phyloP scores from a whole-genome alignment of 2,888 invertebrate genomes.

The Epistrophella euchroma region DNA sequence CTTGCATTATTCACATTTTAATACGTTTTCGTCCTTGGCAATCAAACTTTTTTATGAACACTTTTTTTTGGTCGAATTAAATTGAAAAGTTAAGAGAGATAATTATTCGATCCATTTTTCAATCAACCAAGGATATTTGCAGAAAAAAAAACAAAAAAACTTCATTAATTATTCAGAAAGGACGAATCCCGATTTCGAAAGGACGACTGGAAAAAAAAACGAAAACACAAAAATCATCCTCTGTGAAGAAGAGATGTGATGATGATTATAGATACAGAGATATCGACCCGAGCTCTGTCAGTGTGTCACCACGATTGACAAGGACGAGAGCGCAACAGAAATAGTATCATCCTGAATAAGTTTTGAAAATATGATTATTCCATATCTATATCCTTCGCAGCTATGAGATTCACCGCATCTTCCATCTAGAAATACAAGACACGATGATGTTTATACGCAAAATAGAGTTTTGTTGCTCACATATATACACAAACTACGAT shows the following conservation, averaged over 20 bases:
- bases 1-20: conserved; percentile 27
- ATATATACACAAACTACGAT: background rate
- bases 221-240: background rate
- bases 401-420: conserved; percentile 26
- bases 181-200: background rate
- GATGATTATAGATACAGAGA: conserved; percentile 29
- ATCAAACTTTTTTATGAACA: background rate
- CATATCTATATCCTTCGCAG: conserved; percentile 7
- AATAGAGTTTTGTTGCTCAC: conserved; percentile 13
- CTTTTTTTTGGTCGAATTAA: background rate
- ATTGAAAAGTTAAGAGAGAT: background rate
- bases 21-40: conserved; percentile 26
- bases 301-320: conserved; percentile 69
- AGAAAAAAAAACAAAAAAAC: background rate
- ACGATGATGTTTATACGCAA: background rate
- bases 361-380: background rate
- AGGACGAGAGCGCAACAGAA: conserved; percentile 67
- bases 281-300: conserved; percentile 64
- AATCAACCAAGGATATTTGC: conserved; percentile 6
- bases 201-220: background rate
- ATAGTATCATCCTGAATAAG: conserved; percentile 49
- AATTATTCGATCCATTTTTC: background rate
- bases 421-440: background rate
- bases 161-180: conserved; percentile 47
- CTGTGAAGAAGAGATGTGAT: background rate